Evolutionary conservation across 2,888 invertebrate species (phyloP).

Genomic region (Craniophora ligustri): DNA sequence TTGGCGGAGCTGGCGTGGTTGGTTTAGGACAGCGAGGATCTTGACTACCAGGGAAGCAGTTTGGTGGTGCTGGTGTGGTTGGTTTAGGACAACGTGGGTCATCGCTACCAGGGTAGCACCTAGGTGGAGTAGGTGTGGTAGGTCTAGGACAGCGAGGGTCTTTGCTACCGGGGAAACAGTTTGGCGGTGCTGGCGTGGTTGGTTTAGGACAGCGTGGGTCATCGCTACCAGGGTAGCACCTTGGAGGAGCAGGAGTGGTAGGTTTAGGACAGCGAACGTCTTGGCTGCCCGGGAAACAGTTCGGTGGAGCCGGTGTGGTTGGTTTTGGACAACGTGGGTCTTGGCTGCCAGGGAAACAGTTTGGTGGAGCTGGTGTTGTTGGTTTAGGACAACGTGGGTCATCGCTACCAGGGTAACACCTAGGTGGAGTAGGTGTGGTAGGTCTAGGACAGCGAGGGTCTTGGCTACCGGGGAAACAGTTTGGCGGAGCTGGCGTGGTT

Average conservation of each 20-base stretch:
- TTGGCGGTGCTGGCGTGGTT: slow-evolving; percentile 60
- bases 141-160: slow-evolving; percentile 63
- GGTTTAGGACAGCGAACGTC: slow-evolving; percentile 54
- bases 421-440: slow-evolving; percentile 17
- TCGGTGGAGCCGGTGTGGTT: slow-evolving; percentile 53
- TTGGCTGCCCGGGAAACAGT: slow-evolving; percentile 55
- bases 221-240: slow-evolving; percentile 43
- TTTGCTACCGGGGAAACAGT: slow-evolving; percentile 54
- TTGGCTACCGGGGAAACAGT: slow-evolving; percentile 9
- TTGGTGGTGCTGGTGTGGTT: slow-evolving; percentile 43
- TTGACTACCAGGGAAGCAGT: slow-evolving; percentile 39
- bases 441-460: slow-evolving; percentile 18
- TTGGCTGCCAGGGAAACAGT: slow-evolving; percentile 8
- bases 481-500: slow-evolving; percentile 34
- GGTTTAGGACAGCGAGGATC: slow-evolving; percentile 57
- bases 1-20: slow-evolving; percentile 57
- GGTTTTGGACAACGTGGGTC: slow-evolving; percentile 46
- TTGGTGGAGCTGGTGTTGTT: slow-evolving; percentile 37
- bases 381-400: slow-evolving; percentile 65
- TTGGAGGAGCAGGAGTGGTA: slow-evolving; percentile 28
- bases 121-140: slow-evolving; percentile 46
- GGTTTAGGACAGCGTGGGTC: slow-evolving; percentile 56
- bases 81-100: slow-evolving; percentile 58
- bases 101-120: slow-evolving; percentile 27
- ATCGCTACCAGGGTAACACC: slow-evolving; percentile 59